Evolutionary conservation across 2,113 vertebrate genomes (phyloP).

Genomic region (Tragelaphus scriptus): DNA sequence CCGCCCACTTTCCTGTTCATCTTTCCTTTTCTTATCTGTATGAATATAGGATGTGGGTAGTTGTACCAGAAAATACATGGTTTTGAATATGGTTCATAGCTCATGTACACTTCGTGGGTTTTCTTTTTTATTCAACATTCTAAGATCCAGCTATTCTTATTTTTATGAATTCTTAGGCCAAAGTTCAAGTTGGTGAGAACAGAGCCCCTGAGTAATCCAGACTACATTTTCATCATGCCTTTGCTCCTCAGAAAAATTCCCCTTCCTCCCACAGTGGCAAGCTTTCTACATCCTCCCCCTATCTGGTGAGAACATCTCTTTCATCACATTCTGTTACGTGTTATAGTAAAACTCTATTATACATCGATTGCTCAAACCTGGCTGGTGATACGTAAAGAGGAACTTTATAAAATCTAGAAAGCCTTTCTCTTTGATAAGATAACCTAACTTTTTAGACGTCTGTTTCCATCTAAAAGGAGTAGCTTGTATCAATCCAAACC

Average conservation of each 20-base stretch:
- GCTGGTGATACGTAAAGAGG: neutral
- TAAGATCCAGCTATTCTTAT: neutral
- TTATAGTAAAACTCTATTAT: neutral
- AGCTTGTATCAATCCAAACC: neutral
- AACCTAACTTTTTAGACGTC: neutral
- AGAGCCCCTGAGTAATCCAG: neutral
- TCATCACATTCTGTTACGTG: neutral
- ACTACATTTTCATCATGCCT: neutral
- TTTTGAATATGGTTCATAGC: neutral
- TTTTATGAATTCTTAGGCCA: slow-evolving; percentile 15
- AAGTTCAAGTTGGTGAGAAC: neutral
- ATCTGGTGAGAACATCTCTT: neutral
- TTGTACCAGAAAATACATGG: neutral
- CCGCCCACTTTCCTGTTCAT: neutral
- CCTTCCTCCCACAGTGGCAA: neutral
- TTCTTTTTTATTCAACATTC: neutral
- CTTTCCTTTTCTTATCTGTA: neutral
- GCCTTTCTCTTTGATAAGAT: neutral
- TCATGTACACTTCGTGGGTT: neutral
- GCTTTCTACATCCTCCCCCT: neutral
- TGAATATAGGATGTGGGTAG: neutral
- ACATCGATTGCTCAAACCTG: neutral
- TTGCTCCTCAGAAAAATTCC: neutral
- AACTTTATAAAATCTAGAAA: slow-evolving; percentile 7
- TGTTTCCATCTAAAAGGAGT: neutral